phyloP scores from a whole-genome alignment of 2,888 invertebrate genomes.

The Trachelus stipa region DNA sequence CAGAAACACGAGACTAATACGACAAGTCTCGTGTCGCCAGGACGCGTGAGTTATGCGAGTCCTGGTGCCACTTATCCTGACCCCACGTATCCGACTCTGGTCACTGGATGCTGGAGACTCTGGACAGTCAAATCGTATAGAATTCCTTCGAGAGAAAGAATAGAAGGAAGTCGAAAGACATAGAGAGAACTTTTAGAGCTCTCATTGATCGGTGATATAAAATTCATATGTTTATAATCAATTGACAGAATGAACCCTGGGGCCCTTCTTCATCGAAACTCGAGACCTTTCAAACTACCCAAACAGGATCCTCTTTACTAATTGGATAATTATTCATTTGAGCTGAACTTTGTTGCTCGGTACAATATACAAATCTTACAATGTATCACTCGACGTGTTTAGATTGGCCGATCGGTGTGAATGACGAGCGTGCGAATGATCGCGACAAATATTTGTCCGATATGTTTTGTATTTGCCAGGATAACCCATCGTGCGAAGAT shows the following conservation, averaged over 20 bases:
- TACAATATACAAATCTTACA: background rate
- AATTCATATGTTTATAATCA: background rate
- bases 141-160: background rate
- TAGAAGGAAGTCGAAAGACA: background rate
- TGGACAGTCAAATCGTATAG: background rate
- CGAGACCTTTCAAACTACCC: background rate
- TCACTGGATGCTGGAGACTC: background rate
- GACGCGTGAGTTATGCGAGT: constrained; percentile 38
- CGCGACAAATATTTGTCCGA: background rate
- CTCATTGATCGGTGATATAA: background rate
- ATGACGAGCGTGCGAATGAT: background rate
- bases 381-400: background rate
- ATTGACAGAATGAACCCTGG: background rate
- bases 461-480: background rate
- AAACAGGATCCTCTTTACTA: background rate
- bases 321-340: background rate
- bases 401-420: background rate
- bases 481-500: background rate
- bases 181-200: background rate
- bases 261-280: background rate
- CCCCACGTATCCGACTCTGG: background rate
- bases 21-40: constrained; percentile 30
- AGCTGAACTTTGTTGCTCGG: background rate
- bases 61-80: constrained; percentile 31
- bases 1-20: constrained; percentile 40